A percentile compares a stretch with the other conserved stretches of the same genome.
Conservation (phyloP, 2,888 invertebrate species). For the Nyleta sp. region DNA sequence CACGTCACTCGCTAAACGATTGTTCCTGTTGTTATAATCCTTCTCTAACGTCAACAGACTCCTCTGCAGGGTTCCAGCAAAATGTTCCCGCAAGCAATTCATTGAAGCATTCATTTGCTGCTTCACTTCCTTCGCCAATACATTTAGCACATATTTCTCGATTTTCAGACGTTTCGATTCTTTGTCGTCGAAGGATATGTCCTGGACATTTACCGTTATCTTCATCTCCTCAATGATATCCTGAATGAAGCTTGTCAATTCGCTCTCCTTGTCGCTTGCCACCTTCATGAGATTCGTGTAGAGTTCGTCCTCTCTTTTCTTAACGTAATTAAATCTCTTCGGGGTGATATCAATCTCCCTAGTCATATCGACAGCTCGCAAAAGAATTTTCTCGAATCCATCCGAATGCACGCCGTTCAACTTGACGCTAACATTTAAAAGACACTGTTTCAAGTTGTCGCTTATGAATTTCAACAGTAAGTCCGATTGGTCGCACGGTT, state of each 20-base stretch:
- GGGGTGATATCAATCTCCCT: slow-evolving; percentile 94
- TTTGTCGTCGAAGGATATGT: background rate
- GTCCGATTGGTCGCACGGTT: slow-evolving; percentile 79
- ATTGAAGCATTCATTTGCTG: slow-evolving; percentile 90
- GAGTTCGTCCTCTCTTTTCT: slow-evolving; percentile 90
- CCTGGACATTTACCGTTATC: slow-evolving; percentile 78
- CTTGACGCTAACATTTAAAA: slow-evolving; percentile 83
- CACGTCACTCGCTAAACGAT: slow-evolving; percentile 87
- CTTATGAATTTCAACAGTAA: slow-evolving; percentile 83
- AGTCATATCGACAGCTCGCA: slow-evolving; percentile 94
- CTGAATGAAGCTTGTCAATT: slow-evolving; percentile 89
- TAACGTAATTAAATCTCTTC: slow-evolving; percentile 90
- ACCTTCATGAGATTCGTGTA: slow-evolving; percentile 88
- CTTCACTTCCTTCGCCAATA: slow-evolving; percentile 90
- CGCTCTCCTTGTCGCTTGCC: slow-evolving; percentile 90
- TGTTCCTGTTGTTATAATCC: slow-evolving; percentile 84
- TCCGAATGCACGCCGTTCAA: slow-evolving; percentile 87
- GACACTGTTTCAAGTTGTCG: slow-evolving; percentile 82
- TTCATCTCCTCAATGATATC: slow-evolving; percentile 88
- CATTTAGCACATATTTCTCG: slow-evolving; percentile 88
- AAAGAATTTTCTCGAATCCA: slow-evolving; percentile 89
- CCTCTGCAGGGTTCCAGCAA: slow-evolving; percentile 92
- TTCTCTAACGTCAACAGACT: slow-evolving; percentile 87
- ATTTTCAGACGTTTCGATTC: background rate
- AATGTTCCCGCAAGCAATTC: slow-evolving; percentile 91